A percentile compares a stretch with the other conserved stretches of the same genome.
Conservation (phyloP, 1,140 invertebrate genomes). For the Drosophila santomea region DNA sequence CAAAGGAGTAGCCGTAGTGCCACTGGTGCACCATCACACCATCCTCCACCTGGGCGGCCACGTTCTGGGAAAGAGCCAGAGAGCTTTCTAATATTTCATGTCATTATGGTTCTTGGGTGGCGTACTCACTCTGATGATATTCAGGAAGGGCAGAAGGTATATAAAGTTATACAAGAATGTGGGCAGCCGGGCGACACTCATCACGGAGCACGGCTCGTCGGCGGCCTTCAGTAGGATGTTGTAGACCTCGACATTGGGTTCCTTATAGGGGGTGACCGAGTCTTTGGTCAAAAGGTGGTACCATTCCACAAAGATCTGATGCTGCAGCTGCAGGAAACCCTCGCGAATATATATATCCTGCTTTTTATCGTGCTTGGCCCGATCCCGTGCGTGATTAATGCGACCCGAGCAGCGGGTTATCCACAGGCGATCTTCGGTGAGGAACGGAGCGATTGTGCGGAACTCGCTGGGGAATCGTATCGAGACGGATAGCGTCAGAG, state of each 20-base stretch:
- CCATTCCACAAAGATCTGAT: conserved; percentile 61
- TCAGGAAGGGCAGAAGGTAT: conserved; percentile 63
- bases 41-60: conserved; percentile 57
- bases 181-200: conserved; percentile 38
- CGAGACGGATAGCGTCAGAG: conserved; percentile 31
- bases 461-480: conserved; percentile 73
- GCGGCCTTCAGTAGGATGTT: conserved; percentile 33
- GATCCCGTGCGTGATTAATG: conserved; percentile 42
- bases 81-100: neutral
- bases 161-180: conserved; percentile 66
- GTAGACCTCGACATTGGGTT: conserved; percentile 41
- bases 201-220: conserved; percentile 41
- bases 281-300: conserved; percentile 12
- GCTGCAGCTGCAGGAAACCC: conserved; percentile 67
- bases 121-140: conserved; percentile 61
- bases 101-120: no score
- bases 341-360: conserved; percentile 74
- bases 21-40: conserved; percentile 72
- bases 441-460: conserved; percentile 52
- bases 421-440: conserved; percentile 68
- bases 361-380: conserved; percentile 23
- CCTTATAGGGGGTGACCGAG: neutral
- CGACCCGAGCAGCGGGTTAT: conserved; percentile 66
- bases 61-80: conserved; percentile 36
- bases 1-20: conserved; percentile 66